A percentile compares a stretch with the other conserved stretches of the same genome.
These are phyloP conservation scores for Lagopus leucura DNA, from an alignment of 2,113 vertebrate species.

Conservation along the genomic window DNA sequence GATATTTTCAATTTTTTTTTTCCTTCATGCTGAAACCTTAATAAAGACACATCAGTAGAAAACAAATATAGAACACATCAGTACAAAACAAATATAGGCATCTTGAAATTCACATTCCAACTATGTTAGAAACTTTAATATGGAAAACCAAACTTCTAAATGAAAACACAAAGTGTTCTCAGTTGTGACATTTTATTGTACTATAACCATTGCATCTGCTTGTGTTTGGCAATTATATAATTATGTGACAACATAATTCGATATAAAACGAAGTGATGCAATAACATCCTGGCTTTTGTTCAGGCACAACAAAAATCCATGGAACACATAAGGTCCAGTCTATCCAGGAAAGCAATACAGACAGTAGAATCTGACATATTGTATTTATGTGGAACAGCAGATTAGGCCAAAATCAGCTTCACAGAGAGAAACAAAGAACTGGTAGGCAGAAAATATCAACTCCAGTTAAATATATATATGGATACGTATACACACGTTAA, in stretches of 20 bases:
- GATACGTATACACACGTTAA: background rate
- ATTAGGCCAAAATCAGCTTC: background rate
- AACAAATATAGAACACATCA: fast-evolving
- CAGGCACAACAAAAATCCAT: background rate
- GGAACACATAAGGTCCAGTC: background rate
- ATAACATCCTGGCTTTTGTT: constrained; percentile 1
- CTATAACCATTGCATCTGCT: constrained; percentile 41
- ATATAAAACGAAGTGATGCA: constrained; percentile 32
- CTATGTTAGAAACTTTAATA: background rate
- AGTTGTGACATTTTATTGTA: constrained; percentile 48
- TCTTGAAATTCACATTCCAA: background rate
- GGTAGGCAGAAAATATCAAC: background rate
- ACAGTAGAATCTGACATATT: background rate
- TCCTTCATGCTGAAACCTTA: background rate
- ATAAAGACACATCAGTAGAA: background rate
- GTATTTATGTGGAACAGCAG: background rate
- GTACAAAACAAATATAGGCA: background rate
- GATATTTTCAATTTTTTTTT: background rate
- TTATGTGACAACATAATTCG: background rate
- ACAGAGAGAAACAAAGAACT: background rate
- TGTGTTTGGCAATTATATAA: constrained; percentile 18
- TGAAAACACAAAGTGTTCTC: constrained; percentile 22
- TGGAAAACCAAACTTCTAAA: constrained; percentile 15
- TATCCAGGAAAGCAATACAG: background rate
- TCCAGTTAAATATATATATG: background rate